These are phyloP conservation scores for Drosophila testacea DNA, from an alignment of 2,888 invertebrate genomes.

Conservation along the genomic window DNA sequence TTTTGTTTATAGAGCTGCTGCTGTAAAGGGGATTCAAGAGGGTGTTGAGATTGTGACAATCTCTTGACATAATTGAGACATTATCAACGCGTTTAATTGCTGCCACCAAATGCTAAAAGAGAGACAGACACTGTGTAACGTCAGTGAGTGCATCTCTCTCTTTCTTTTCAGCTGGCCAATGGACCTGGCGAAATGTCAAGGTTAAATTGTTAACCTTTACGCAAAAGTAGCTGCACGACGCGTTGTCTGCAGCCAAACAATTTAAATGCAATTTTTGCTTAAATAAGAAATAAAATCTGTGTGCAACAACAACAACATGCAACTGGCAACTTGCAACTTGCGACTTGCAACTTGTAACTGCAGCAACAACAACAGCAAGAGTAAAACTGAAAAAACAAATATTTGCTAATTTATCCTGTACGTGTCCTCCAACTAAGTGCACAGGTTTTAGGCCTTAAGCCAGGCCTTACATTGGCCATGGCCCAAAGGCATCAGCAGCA, in stretches of 20 bases:
- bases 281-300: constrained; percentile 79
- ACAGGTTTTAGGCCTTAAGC: constrained; percentile 67
- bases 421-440: constrained; percentile 81
- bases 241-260: constrained; percentile 58
- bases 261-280: constrained; percentile 82
- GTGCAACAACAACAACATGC: constrained; percentile 37
- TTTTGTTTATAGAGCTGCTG: constrained; percentile 65
- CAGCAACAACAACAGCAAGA: constrained; percentile 33
- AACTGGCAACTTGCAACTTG: constrained; percentile 29
- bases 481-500: constrained; percentile 27
- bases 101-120: background rate
- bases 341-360: constrained; percentile 25
- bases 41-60: constrained; percentile 62
- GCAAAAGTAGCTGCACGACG: constrained; percentile 26
- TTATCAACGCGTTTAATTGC: constrained; percentile 69
- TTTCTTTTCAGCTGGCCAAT: constrained; percentile 31
- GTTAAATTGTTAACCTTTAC: constrained; percentile 74
- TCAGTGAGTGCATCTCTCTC: constrained; percentile 7
- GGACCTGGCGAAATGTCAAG: constrained; percentile 74
- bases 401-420: constrained; percentile 83
- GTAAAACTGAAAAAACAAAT: constrained; percentile 72
- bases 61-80: constrained; percentile 83
- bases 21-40: constrained; percentile 15
- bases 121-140: background rate
- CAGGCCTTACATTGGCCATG: constrained; percentile 54